These are phyloP conservation scores for Synanthedon vespiformis DNA, from an alignment of 2,888 invertebrate species.

Conservation along the genomic window DNA sequence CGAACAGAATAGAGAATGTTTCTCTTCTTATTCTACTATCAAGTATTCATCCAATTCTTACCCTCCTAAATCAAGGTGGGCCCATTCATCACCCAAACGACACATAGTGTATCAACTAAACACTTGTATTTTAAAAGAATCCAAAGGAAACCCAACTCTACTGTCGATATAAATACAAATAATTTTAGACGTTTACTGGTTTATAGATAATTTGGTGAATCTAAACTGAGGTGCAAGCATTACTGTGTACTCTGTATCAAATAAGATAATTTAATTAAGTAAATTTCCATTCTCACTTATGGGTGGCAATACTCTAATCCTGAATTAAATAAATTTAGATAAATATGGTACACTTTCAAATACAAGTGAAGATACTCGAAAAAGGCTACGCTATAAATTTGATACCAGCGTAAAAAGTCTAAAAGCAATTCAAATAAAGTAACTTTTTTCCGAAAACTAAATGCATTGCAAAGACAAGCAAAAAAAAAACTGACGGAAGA, in stretches of 20 bases:
- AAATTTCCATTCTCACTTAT: slow-evolving; percentile 45
- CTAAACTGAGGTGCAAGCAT: slow-evolving; percentile 53
- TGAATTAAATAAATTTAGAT: slow-evolving; percentile 6
- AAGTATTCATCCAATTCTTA: slow-evolving; percentile 36
- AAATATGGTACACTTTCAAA: not conserved
- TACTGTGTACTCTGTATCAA: slow-evolving; percentile 50
- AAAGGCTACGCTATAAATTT: slow-evolving; percentile 18
- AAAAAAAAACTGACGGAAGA: slow-evolving; percentile 58
- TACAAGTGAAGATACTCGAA: not conserved
- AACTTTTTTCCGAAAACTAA: slow-evolving; percentile 41
- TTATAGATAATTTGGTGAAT: slow-evolving; percentile 22
- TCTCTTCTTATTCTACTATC: slow-evolving; percentile 17
- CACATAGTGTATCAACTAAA: slow-evolving; percentile 37
- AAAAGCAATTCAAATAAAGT: slow-evolving; percentile 55
- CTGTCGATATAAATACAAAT: slow-evolving; percentile 7
- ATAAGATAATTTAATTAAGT: slow-evolving; percentile 60
- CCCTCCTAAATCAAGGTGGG: slow-evolving; percentile 53
- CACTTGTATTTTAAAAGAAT: slow-evolving; percentile 10
- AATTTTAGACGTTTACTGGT: slow-evolving; percentile 11
- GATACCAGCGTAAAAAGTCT: slow-evolving; percentile 25
- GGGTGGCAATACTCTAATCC: slow-evolving; percentile 56
- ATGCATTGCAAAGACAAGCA: slow-evolving; percentile 44
- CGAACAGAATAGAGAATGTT: slow-evolving; percentile 20
- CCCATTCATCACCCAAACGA: slow-evolving; percentile 54
- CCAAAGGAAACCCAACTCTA: slow-evolving; percentile 27